phyloP scores from a whole-genome alignment of 2,113 vertebrate genomes.

The Hemicordylus capensis region DNA sequence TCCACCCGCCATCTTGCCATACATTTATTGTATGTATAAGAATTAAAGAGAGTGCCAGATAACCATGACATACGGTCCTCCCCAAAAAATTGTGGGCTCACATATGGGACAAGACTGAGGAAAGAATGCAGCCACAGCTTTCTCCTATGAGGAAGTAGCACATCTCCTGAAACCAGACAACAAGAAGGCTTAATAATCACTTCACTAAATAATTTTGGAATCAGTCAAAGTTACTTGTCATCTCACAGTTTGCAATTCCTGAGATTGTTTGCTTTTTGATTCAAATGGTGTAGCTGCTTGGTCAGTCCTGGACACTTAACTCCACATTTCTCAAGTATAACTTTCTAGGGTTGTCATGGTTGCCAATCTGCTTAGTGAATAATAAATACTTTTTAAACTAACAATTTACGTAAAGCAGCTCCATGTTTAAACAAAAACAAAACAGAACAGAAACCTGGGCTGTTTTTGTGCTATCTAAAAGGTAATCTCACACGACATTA shows the following conservation, averaged over 20 bases:
- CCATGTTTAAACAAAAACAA: neutral
- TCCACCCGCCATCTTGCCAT: neutral
- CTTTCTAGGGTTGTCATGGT: neutral
- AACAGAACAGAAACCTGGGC: neutral
- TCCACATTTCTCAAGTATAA: neutral
- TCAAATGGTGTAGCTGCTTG: neutral
- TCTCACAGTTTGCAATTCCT: neutral
- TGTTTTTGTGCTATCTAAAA: neutral
- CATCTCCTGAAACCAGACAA: no score
- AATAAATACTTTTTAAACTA: neutral
- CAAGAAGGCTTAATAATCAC: neutral
- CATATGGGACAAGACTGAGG: neutral
- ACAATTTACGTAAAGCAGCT: neutral
- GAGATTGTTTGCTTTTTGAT: neutral
- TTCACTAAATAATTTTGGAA: neutral
- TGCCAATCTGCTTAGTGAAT: neutral
- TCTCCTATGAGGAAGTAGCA: neutral
- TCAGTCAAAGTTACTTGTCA: neutral
- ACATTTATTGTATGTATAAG: neutral
- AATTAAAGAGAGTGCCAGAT: neutral
- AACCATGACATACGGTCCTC: neutral
- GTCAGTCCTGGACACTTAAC: neutral
- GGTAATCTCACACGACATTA: neutral
- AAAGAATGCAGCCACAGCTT: neutral
- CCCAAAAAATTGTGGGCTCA: neutral